phyloP scores from a whole-genome alignment of 2,888 invertebrate genomes.

The Limulus polyphemus region DNA sequence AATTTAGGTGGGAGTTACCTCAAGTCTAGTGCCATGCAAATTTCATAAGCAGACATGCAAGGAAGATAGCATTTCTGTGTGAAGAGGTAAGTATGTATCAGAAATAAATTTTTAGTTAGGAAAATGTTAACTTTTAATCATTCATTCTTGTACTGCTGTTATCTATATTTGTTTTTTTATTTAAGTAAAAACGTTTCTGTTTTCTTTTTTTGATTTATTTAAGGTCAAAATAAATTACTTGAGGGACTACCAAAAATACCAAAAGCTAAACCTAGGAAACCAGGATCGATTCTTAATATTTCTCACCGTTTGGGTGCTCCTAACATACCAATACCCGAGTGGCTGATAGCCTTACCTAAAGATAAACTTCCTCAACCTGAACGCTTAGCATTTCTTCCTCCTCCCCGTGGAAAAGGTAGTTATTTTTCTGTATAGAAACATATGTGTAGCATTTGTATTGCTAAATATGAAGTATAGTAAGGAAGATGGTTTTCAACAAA shows the following conservation, averaged over 20 bases:
- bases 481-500: no score
- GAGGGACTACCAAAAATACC: conserved; percentile 30
- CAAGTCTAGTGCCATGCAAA: no score
- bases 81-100: no score
- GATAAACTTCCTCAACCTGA: conserved; percentile 65
- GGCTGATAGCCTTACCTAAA: conserved; percentile 59
- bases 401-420: conserved; percentile 69
- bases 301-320: conserved; percentile 57
- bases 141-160: no score
- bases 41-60: no score
- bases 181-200: background rate
- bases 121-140: no score
- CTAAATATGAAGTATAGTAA: no score
- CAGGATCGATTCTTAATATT: conserved; percentile 56
- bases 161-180: no score
- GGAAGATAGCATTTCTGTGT: no score
- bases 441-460: no score
- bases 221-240: conserved; percentile 43
- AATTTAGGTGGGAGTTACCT: no score
- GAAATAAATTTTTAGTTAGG: no score
- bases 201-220: conserved; percentile 8
- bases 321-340: conserved; percentile 47
- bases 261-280: conserved; percentile 28
- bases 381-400: conserved; percentile 74
- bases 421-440: background rate